phyloP scores from a whole-genome alignment of 2,113 vertebrate species.

The Rousettus leschenaultii region DNA sequence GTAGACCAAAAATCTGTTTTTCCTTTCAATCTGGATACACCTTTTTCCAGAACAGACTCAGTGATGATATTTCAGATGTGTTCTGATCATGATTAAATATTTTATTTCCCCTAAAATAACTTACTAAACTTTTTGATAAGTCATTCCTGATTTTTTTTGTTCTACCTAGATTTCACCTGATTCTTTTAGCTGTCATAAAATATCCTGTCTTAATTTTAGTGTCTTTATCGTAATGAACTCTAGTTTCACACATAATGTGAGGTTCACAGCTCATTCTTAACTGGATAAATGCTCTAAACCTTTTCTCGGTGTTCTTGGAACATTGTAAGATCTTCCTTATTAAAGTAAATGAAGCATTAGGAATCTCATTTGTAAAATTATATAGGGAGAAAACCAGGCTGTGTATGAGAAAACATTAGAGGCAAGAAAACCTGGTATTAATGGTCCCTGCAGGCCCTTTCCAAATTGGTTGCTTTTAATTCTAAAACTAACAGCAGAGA shows the following conservation, averaged over 20 bases:
- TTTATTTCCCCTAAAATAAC: slow-evolving; percentile 43
- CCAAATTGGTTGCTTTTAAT: slow-evolving; percentile 34
- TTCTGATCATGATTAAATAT: slow-evolving; percentile 45
- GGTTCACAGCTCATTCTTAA: slow-evolving; percentile 14
- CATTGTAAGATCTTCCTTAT: neutral
- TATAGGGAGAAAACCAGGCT: neutral
- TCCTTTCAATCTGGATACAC: neutral
- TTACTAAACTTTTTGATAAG: slow-evolving; percentile 9
- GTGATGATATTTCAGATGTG: neutral
- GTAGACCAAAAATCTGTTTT: slow-evolving; percentile 49
- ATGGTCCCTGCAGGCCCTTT: neutral
- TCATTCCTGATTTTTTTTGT: neutral
- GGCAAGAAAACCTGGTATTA: slow-evolving; percentile 10
- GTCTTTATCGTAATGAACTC: slow-evolving; percentile 16
- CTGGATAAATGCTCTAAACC: neutral
- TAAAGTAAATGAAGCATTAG: slow-evolving; percentile 20
- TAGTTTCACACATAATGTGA: neutral
- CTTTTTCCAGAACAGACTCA: slow-evolving; percentile 24
- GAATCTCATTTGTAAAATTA: slow-evolving; percentile 7
- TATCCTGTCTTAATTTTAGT: neutral
- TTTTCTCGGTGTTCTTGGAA: neutral
- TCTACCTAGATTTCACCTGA: neutral
- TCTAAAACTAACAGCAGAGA: neutral
- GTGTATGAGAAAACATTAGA: slow-evolving; percentile 17
- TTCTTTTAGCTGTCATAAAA: neutral